A percentile compares a stretch with the other conserved stretches of the same genome.
Evolutionary conservation across 2,888 invertebrate genomes (phyloP).

Genomic region (Phaonia tiefii): DNA sequence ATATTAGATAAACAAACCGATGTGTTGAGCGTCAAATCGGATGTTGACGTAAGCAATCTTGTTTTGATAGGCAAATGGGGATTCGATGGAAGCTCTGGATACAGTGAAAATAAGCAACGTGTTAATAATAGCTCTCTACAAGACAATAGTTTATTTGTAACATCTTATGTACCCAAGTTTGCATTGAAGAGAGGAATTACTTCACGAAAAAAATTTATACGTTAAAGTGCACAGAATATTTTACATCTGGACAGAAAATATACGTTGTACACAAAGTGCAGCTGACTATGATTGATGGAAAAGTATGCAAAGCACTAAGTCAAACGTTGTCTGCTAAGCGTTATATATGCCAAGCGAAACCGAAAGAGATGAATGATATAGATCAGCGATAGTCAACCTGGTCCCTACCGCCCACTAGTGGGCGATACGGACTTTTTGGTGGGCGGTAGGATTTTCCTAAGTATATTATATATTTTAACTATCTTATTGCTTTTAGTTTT

Average conservation of each 20-base stretch:
- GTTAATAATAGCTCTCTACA: background rate
- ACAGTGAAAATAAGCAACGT: background rate
- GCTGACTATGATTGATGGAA: slow-evolving; percentile 66
- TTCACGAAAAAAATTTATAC: background rate
- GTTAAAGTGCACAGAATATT: background rate
- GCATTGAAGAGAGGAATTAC: background rate
- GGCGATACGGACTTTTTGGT: too few relatives aligned
- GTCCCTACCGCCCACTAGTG: too few relatives aligned
- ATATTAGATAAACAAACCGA: slow-evolving; percentile 5
- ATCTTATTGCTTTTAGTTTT: too few relatives aligned
- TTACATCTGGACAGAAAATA: slow-evolving; percentile 16
- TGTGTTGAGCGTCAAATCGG: too few relatives aligned
- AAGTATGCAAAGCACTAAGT: slow-evolving; percentile 65
- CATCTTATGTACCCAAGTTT: slow-evolving; percentile 9
- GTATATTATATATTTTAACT: too few relatives aligned
- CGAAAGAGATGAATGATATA: too few relatives aligned
- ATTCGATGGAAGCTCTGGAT: background rate
- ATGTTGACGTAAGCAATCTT: background rate
- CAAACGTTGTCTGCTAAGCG: slow-evolving; percentile 58
- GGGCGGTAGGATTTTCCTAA: too few relatives aligned
- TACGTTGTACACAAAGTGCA: slow-evolving; percentile 54
- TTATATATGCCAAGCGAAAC: too few relatives aligned
- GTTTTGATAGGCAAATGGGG: background rate
- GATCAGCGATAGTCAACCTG: too few relatives aligned
- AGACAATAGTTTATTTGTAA: slow-evolving; percentile 25